Percentiles rank a stretch among this genome's conserved stretches.
phyloP scores from a whole-genome alignment of 1,140 invertebrate species.

The Bacillus rossius region DNA sequence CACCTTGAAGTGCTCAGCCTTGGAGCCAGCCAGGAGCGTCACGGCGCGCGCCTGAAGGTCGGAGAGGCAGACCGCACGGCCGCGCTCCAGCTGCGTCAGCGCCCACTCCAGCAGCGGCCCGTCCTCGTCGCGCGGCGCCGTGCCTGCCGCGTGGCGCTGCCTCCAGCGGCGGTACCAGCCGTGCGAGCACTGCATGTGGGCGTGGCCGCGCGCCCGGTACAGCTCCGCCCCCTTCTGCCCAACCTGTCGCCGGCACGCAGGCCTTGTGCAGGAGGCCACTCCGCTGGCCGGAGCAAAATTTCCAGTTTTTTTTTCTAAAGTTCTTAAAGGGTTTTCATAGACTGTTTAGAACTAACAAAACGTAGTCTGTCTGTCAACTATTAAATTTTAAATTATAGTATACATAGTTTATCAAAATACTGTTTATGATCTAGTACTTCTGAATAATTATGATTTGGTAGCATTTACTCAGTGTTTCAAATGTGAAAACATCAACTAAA shows the following conservation, averaged over 20 bases:
- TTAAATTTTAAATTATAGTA: too few relatives aligned
- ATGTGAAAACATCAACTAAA: too few relatives aligned
- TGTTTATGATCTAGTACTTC: too few relatives aligned
- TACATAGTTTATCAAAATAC: too few relatives aligned
- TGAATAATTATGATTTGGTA: too few relatives aligned
- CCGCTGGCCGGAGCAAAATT: too few relatives aligned
- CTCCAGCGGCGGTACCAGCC: conserved; percentile 28
- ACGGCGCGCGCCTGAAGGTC: conserved; percentile 21
- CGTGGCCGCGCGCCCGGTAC: conserved; percentile 20
- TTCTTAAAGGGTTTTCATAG: too few relatives aligned
- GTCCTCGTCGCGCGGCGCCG: conserved; percentile 19
- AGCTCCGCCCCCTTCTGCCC: conserved; percentile 23
- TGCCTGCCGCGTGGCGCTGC: conserved; percentile 11
- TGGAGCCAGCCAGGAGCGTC: neutral
- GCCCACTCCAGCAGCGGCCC: conserved; percentile 22
- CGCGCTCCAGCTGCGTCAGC: conserved; percentile 24
- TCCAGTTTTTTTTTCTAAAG: too few relatives aligned
- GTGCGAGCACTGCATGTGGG: conserved; percentile 28
- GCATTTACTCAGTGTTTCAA: too few relatives aligned
- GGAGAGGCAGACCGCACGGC: conserved; percentile 17
- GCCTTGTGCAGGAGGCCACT: conserved; percentile 20
- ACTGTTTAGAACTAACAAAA: too few relatives aligned
- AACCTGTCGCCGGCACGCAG: conserved; percentile 21
- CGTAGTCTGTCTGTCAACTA: too few relatives aligned
- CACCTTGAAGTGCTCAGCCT: too few relatives aligned